A percentile compares a stretch with the other conserved stretches of the same genome.
Conservation (phyloP, 2,888 invertebrate species). For the Protodeltote pygarga region DNA sequence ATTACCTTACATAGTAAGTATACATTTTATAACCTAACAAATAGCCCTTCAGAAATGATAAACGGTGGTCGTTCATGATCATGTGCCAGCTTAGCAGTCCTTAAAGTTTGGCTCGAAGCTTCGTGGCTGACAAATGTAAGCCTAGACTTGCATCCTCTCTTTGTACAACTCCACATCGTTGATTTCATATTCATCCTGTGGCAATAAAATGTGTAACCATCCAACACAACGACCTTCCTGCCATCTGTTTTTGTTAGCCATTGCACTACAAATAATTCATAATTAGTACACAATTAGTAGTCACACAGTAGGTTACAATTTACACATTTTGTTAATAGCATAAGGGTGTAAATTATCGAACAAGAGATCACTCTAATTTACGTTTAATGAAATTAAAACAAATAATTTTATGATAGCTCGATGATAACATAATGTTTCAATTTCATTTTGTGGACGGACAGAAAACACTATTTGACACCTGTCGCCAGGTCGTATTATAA, state of each 20-base stretch:
- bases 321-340: background rate
- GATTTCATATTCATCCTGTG: background rate
- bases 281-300: too few species aligned
- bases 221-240: slow-evolving; percentile 30
- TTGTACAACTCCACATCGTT: slow-evolving; percentile 2
- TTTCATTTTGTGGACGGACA: too few species aligned
- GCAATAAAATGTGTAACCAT: slow-evolving; percentile 40
- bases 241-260: slow-evolving; percentile 34
- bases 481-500: too few species aligned
- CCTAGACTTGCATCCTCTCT: background rate
- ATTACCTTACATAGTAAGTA: too few species aligned
- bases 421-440: too few species aligned
- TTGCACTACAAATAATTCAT: slow-evolving; percentile 37
- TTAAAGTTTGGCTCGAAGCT: background rate
- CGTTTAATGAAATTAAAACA: too few species aligned
- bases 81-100: slow-evolving; percentile 26
- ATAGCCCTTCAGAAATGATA: slow-evolving; percentile 39
- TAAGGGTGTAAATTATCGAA: too few species aligned
- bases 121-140: background rate
- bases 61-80: slow-evolving; percentile 36
- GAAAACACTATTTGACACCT: too few species aligned
- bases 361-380: too few species aligned
- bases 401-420: too few species aligned
- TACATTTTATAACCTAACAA: slow-evolving; percentile 30
- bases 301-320: too few species aligned